Conservation (phyloP, 2,113 vertebrate genomes). For the Zosterops borbonicus region DNA sequence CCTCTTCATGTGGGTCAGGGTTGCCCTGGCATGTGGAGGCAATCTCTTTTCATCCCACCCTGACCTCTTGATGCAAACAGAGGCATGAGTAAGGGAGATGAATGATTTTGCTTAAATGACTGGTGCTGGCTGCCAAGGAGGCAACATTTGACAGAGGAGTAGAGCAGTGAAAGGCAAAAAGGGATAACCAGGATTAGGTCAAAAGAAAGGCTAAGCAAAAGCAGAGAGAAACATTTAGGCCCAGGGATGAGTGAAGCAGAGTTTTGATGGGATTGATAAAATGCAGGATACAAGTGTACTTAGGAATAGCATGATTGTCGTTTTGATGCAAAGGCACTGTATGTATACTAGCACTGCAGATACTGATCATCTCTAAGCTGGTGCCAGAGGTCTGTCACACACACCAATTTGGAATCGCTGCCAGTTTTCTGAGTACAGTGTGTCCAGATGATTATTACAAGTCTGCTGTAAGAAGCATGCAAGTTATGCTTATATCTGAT, state of each 20-base stretch:
- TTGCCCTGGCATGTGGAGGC: background rate
- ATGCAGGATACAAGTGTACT: background rate
- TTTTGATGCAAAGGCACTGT: background rate
- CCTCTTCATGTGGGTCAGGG: background rate
- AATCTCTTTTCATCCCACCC: background rate
- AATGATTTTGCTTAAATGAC: background rate
- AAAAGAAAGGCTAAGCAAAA: background rate
- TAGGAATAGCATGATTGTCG: background rate
- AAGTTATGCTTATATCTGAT: background rate
- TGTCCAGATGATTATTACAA: background rate
- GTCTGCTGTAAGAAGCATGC: background rate
- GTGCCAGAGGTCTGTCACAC: conserved; percentile 27
- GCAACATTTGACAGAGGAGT: background rate
- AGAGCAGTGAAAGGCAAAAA: background rate
- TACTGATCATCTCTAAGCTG: background rate
- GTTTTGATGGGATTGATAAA: background rate
- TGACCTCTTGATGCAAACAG: background rate
- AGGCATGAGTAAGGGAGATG: background rate
- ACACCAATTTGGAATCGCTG: background rate
- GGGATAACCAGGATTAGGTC: background rate
- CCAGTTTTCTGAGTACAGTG: background rate
- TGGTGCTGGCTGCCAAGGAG: background rate
- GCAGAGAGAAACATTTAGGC: background rate
- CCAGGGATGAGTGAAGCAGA: background rate
- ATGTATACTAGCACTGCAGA: background rate